These are phyloP conservation scores for Oedothorax gibbosus DNA, from an alignment of 1,140 invertebrate genomes.

Conservation along the genomic window DNA sequence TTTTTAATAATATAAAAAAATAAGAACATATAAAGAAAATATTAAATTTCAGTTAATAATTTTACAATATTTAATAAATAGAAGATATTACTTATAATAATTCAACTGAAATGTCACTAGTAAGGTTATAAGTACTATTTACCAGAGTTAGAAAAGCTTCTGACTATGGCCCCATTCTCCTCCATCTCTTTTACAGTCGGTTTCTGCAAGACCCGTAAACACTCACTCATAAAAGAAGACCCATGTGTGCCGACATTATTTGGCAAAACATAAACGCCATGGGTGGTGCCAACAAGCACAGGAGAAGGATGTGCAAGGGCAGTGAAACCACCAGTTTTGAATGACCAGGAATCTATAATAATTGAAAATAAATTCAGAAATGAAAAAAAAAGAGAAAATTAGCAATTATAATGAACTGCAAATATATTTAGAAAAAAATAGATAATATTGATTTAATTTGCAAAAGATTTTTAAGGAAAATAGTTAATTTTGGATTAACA, in stretches of 20 bases:
- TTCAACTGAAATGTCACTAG: neutral
- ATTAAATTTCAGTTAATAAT: no score
- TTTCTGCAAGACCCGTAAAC: constrained; percentile 70
- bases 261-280: constrained; percentile 71
- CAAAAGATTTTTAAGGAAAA: no score
- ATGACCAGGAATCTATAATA: constrained; percentile 62
- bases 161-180: constrained; percentile 66
- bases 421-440: no score
- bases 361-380: neutral
- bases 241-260: constrained; percentile 28
- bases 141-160: constrained; percentile 29
- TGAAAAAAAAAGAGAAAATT: no score
- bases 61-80: no score
- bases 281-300: constrained; percentile 68
- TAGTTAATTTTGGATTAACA: no score
- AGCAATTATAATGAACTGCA: no score
- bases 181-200: constrained; percentile 68
- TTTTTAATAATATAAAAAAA: no score
- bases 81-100: no score
- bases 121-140: neutral
- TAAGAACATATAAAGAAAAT: no score
- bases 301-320: constrained; percentile 70
- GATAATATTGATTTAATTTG: no score
- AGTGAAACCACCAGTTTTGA: constrained; percentile 68
- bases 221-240: constrained; percentile 64